Base-by-base conservation (phyloP, 2,113 vertebrate genomes). In the Lepus americanus region DNA sequence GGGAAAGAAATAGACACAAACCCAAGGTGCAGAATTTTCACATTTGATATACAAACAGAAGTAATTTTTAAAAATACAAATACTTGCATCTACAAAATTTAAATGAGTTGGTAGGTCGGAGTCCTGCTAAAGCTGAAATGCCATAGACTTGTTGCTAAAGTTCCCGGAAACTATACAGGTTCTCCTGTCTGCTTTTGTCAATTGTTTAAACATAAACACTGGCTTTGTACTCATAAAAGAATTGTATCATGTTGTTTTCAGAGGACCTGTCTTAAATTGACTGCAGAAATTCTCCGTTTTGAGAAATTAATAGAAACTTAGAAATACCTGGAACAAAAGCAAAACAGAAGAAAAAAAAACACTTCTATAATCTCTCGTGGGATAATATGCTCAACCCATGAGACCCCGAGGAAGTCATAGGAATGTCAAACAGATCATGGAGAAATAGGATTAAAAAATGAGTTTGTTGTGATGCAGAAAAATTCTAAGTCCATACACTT, bases 171-270 rank as follows among this genome's bases (percentile, higher is more conserved):
- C 51, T 51, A 1, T 19, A n/a, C 11, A 4, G n/a, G n/a, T 76
- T 67, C 33, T 77, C 19, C 85, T 86, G 23, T 12, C n/a, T 82
- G 39, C 20, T 13, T 73, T 73, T 95, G 31, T 79, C 10, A n/a
- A 20, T 89, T 82, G 16, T 36, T 87, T 31, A 49, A 31, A 88
- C 13, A 93, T 5, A 95, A 92, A 67, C 36, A 78, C 89, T 19
- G 3, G 6, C 19, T 25, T 67, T 69, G 27, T 51, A 55, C 1
- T 1, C 4, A 69, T 17, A 59, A 92, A 49, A 66, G 39, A 19
- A 89, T 55, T 1, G 20, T 5, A 55, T 64, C 39, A 22, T 31
- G 36, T 92, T 79, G 12, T 94, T 96, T 96, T 82, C 81, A 81
- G 55, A 91, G 91, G 17, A 53, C 1, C 12, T 93, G 39, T 9